Evolutionary conservation across 2,113 vertebrate species (phyloP), one percentile per base, ranked within the genome.

Genomic region (Rhabdomys dilectus): DNA sequence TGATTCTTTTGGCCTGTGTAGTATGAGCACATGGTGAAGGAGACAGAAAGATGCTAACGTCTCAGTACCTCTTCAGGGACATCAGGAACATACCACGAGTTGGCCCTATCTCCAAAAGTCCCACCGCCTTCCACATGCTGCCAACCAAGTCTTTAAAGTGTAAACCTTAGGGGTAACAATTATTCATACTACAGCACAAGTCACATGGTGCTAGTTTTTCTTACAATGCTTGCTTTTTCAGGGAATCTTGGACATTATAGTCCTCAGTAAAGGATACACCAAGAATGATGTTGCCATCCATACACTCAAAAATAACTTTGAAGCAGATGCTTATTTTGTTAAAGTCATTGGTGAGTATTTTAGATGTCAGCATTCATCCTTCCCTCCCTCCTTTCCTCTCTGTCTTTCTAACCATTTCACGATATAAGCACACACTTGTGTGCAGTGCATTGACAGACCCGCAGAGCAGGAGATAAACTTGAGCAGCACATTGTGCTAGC

Each of bases 281-380:
- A 99, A 97, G 94, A 96, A 97, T 76, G 99, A 99, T 48, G 98
- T 99, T 92, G 97, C 98, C 97, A 99, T 99, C 97, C 99, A 99
- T 66, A 98, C 99, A 58, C 98, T 99, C 97, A 99, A 99, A 98
- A 99, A 99, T 98, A 99, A 99, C 98, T 99, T 99, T 78, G 99
- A 99, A 98, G 99, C 99, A 1, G 99, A 99, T 93, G 99, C 99
- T 68, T 99, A 99, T 97, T 99, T 99, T 95, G 99, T 99, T 92
- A 99, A 99, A 99, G 99, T 99, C 97, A 99, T 99, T 97, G 99
- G 99, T 99, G 98, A 99, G 99, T 99, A 97, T 91, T 91, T 70
- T 66, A 91, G 92, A 29, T 78, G 39, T 93, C 85, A 85, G 7
- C 31, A 34, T 62, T 80, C 36, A 36, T 75, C 26, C 72, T 21